These are phyloP conservation scores for Pygoscelis antarcticus DNA, from an alignment of 2,113 vertebrate genomes.

Conservation along the genomic window DNA sequence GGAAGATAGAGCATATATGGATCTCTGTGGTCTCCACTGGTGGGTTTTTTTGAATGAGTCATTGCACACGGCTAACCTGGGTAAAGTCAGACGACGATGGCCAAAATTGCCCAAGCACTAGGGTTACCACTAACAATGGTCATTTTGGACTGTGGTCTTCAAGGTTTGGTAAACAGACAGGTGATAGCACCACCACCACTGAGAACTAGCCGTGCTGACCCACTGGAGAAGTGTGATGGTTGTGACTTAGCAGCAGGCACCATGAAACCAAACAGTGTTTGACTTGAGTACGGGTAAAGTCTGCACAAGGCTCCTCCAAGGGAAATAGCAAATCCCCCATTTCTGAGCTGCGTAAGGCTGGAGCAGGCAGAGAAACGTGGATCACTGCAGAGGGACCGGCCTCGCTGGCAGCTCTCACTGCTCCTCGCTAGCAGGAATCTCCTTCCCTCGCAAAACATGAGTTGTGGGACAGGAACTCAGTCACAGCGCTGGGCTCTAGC, in stretches of 20 bases:
- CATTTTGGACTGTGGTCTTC: not conserved
- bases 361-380: not conserved
- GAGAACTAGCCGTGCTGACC: not conserved
- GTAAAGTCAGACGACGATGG: not conserved
- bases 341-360: not conserved
- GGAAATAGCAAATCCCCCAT: not conserved
- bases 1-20: not conserved
- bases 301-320: not conserved
- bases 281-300: not conserved
- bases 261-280: not conserved
- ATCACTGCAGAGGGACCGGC: not conserved
- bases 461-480: not conserved
- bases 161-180: not conserved
- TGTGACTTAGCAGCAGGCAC: not conserved
- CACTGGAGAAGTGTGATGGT: not conserved
- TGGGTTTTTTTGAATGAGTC: not conserved
- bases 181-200: not conserved
- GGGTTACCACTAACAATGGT: not conserved
- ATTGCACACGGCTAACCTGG: not conserved
- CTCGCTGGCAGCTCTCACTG: not conserved
- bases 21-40: not conserved
- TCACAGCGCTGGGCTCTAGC: accelerated
- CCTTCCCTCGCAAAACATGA: not conserved
- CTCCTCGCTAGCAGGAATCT: not conserved
- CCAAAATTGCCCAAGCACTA: not conserved